Conservation (phyloP, 2,113 vertebrate genomes). For the Seriola quinqueradiata region DNA sequence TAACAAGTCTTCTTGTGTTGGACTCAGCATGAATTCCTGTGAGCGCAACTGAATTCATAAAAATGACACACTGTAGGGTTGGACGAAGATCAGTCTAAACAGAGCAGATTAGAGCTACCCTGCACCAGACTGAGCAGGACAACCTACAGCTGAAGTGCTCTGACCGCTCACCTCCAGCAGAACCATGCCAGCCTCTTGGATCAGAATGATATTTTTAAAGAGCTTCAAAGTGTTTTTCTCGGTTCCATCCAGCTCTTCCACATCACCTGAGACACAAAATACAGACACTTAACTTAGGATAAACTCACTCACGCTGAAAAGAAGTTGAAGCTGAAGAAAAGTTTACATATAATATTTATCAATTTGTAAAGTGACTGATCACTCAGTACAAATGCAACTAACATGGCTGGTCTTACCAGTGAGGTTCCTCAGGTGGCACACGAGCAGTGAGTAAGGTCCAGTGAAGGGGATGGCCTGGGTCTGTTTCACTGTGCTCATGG, state of each 20-base stretch:
- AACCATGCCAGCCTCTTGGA: constrained; percentile 93
- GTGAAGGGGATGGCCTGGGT: constrained; percentile 96
- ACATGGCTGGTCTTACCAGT: constrained; percentile 82
- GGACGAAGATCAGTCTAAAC: too few species aligned
- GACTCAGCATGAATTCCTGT: too few species aligned
- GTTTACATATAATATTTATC: not conserved
- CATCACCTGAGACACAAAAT: constrained; percentile 86
- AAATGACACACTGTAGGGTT: too few species aligned
- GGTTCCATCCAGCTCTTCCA: constrained; percentile 94
- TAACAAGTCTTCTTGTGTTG: too few species aligned
- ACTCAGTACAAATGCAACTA: too few species aligned
- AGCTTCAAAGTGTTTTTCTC: constrained; percentile 94
- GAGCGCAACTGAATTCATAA: too few species aligned
- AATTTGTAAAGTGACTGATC: not conserved
- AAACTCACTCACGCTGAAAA: not conserved
- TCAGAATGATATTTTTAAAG: constrained; percentile 93
- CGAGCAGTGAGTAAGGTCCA: constrained; percentile 92
- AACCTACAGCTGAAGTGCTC: not conserved
- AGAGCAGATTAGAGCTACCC: too few species aligned
- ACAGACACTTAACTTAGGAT: not conserved
- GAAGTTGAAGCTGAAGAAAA: too few species aligned
- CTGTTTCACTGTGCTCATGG: constrained; percentile 98
- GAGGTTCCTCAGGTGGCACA: constrained; percentile 91
- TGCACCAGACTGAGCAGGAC: not conserved
- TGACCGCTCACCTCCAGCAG: constrained; percentile 88